Conservation (phyloP, 2,113 vertebrate species). For the Delphinus delphis region DNA sequence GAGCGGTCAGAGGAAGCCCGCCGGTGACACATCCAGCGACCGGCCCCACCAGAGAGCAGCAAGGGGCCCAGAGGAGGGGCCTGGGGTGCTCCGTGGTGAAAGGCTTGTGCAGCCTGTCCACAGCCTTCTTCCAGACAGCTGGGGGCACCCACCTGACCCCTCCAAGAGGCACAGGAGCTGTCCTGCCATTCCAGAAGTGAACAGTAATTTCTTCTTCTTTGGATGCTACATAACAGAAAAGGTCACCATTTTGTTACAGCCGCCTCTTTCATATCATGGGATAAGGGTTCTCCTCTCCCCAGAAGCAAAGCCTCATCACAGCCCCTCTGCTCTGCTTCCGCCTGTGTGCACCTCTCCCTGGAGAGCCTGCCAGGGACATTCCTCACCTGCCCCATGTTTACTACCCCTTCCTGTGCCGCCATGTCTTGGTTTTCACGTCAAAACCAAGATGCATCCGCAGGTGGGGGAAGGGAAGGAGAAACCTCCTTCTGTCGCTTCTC, state of each 20-base stretch:
- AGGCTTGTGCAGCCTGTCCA: conserved; percentile 81
- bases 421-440: background rate
- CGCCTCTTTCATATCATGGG: background rate
- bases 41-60: background rate
- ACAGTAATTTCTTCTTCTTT: conserved; percentile 83
- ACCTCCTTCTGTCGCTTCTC: background rate
- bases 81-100: conserved; percentile 13
- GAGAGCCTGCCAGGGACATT: background rate
- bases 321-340: background rate
- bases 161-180: conserved; percentile 77
- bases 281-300: background rate
- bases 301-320: background rate
- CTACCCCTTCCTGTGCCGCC: background rate
- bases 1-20: conserved; percentile 19
- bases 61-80: background rate
- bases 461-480: background rate
- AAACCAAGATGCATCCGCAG: background rate
- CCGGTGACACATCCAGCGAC: background rate
- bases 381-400: background rate
- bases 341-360: accelerated
- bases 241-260: background rate
- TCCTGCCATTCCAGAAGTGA: conserved; percentile 89
- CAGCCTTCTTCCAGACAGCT: conserved; percentile 81
- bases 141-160: conserved; percentile 85
- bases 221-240: conserved; percentile 78